Evolutionary conservation across 1,140 invertebrate genomes (phyloP).

Genomic region (Penaeus vannamei): DNA sequence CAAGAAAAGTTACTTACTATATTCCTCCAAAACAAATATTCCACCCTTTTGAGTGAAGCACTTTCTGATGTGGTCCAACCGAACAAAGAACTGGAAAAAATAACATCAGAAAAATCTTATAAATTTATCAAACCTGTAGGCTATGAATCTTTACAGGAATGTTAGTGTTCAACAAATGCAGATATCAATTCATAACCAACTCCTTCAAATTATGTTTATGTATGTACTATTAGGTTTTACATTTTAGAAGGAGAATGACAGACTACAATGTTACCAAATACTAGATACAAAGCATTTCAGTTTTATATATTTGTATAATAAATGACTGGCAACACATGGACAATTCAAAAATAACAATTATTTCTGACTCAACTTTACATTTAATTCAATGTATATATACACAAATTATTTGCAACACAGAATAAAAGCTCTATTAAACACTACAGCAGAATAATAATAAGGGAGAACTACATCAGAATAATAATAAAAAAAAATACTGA

Average conservation of each 20-base stretch:
- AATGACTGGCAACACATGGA: too few species aligned
- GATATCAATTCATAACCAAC: conserved; percentile 41
- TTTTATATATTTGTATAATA: too few species aligned
- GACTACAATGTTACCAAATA: background rate
- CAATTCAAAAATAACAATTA: too few species aligned
- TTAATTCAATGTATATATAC: too few species aligned
- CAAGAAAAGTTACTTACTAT: conserved; percentile 83
- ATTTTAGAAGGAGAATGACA: conserved; percentile 36
- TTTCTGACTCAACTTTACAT: too few species aligned
- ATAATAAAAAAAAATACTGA: too few species aligned
- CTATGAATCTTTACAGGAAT: conserved; percentile 38
- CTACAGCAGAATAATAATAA: too few species aligned
- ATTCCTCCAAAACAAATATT: conserved; percentile 99
- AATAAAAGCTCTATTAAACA: too few species aligned
- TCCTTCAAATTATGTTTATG: conserved; percentile 37
- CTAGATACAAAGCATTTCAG: too few species aligned
- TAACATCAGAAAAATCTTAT: conserved; percentile 67
- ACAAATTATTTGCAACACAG: too few species aligned
- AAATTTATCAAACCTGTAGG: conserved; percentile 27
- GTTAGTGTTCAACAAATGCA: conserved; percentile 38
- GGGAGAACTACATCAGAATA: too few species aligned
- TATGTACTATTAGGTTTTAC: conserved; percentile 19
- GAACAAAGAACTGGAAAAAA: conserved; percentile 97
- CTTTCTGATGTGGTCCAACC: conserved; percentile 98
- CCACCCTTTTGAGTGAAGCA: conserved; percentile 99